Evolutionary conservation across 2,888 invertebrate species (phyloP), one percentile per base, ranked within the genome.

Genomic region (Megalurothrips usitatus): DNA sequence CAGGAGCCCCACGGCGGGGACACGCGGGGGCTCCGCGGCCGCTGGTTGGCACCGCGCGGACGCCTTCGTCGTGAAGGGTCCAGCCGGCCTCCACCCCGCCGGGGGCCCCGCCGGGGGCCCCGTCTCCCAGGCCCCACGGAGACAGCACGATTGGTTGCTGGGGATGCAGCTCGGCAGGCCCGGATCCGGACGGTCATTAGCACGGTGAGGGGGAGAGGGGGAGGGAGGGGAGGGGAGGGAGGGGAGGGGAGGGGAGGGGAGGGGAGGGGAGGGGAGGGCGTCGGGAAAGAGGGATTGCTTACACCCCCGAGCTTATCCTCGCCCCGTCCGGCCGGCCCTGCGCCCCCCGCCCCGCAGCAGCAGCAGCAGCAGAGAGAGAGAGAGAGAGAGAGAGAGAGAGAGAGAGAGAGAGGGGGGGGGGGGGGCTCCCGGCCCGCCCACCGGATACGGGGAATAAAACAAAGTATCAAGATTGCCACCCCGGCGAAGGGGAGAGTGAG

Each of bases 391-490:
- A n/a, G n/a, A n/a, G n/a, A n/a, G n/a, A n/a, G n/a, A n/a, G n/a
- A n/a, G n/a, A n/a, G n/a, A n/a, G n/a, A n/a, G n/a, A n/a, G n/a
- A n/a, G n/a, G n/a, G n/a, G n/a, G n/a, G n/a, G n/a, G n/a, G n/a
- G n/a, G n/a, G n/a, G n/a, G n/a, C 34, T 43, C 34, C 58, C 2
- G 52, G 23, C 23, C 68, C 26, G 26, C 68, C 68, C 23, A 26
- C 68, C 23, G 68, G 68, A 75, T 26, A 75, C 68, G 26, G 23
- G 23, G 68, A 75, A 75, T 75, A 75, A 75, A 75, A 75, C 68
- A 75, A 75, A 75, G 68, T 26, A 75, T 26, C 68, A 75, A 75
- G 68, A 75, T 75, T 75, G 68, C 68, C 23, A 75, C 68, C 26
- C 11, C 26, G n/a, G 23, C 1, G 23, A 12, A 26, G 68, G 68